phyloP scores from a whole-genome alignment of 2,797 vertebrate species.

The Mus minutoides region DNA sequence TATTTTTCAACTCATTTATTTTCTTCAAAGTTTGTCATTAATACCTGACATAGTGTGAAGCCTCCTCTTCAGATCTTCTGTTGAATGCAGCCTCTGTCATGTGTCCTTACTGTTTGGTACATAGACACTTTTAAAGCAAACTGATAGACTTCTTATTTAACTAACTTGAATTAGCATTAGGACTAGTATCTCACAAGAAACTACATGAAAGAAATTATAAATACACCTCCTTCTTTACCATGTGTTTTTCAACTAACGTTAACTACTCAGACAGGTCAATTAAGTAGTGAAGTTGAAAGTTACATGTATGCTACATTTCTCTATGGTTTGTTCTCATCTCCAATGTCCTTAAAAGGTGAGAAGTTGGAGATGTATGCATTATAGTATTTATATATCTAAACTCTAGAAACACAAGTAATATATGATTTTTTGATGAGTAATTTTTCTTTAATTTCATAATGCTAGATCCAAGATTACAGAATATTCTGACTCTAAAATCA shows the following conservation, averaged over 20 bases:
- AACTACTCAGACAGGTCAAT: not conserved
- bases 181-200: constrained; percentile 36
- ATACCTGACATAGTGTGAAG: not conserved
- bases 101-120: not conserved
- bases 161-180: constrained; percentile 34
- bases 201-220: constrained; percentile 15
- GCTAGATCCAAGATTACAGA: not conserved
- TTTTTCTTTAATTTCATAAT: constrained; percentile 44
- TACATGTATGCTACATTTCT: constrained; percentile 6
- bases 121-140: not conserved
- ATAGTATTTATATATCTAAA: not conserved
- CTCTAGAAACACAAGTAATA: not conserved
- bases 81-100: not conserved
- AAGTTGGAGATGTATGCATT: not conserved
- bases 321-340: not conserved
- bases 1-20: constrained; percentile 9
- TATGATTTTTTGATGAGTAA: not conserved
- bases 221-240: not conserved
- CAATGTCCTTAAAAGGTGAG: not conserved
- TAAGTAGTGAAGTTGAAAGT: constrained; percentile 39
- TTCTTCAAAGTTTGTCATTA: constrained; percentile 13
- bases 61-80: not conserved
- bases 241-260: constrained; percentile 9
- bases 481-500: not conserved
- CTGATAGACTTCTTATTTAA: not conserved